Evolutionary conservation across 1,140 invertebrate genomes (phyloP).

Genomic region (Ips nitidus): DNA sequence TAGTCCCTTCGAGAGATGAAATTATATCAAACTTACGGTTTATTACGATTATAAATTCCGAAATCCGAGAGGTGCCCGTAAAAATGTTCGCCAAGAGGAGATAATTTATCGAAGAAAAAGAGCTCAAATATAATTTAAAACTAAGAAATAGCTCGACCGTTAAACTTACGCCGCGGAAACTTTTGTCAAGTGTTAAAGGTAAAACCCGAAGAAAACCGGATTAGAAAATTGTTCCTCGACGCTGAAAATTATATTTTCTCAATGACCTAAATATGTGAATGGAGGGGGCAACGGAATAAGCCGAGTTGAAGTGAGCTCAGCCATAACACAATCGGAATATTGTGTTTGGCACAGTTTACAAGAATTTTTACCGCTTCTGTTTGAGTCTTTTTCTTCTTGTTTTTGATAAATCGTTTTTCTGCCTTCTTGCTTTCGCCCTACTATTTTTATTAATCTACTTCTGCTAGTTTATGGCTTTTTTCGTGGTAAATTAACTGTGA

Average conservation of each 20-base stretch:
- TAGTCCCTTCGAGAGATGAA: too few relatives aligned
- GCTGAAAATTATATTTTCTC: constrained; percentile 40
- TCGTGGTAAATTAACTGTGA: constrained; percentile 16
- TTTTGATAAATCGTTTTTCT: constrained; percentile 27
- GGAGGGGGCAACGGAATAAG: constrained; percentile 31
- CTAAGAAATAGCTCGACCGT: constrained; percentile 16
- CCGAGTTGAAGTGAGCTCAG: constrained; percentile 26
- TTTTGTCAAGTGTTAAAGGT: constrained; percentile 29
- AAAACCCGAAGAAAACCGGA: constrained; percentile 28
- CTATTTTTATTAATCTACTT: constrained; percentile 21
- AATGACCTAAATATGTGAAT: constrained; percentile 28
- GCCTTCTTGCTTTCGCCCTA: constrained; percentile 13
- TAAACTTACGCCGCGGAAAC: constrained; percentile 24
- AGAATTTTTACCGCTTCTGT: background rate
- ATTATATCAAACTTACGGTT: background rate
- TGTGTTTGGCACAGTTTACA: constrained; percentile 27
- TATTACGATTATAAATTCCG: constrained; percentile 6
- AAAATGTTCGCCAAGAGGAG: background rate
- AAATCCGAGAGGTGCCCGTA: background rate
- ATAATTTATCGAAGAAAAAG: constrained; percentile 18
- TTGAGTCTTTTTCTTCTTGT: constrained; percentile 24
- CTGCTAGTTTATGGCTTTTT: constrained; percentile 7
- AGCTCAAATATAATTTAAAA: constrained; percentile 25
- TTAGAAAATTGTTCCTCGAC: constrained; percentile 35
- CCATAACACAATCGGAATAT: constrained; percentile 33